Conservation (phyloP, 2,113 vertebrate genomes). For the Amphiprion percula region DNA sequence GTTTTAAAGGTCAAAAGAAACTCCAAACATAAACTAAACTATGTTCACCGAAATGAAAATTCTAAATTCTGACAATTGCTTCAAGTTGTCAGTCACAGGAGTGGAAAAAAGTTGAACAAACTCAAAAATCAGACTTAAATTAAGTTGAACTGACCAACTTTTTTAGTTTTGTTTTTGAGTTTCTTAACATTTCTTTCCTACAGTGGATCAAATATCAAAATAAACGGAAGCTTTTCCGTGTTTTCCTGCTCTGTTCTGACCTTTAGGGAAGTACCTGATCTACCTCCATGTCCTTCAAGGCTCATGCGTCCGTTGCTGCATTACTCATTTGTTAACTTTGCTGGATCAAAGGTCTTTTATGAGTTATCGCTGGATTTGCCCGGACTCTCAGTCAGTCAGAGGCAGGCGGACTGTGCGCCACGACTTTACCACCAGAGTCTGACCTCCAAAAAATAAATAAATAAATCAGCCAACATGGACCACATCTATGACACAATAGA, state of each 20-base stretch:
- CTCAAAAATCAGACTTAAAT: no score
- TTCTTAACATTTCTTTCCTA: no score
- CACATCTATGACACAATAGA: slow-evolving; percentile 48
- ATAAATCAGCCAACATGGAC: slow-evolving; percentile 60
- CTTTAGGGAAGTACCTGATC: not conserved
- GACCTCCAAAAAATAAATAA: no score
- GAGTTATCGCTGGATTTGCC: slow-evolving; percentile 70
- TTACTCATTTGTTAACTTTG: slow-evolving; percentile 62
- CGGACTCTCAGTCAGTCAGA: slow-evolving; percentile 56
- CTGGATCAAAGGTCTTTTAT: slow-evolving; percentile 83
- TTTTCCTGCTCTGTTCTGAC: no score
- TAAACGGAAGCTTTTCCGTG: not conserved
- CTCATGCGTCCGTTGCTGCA: not conserved
- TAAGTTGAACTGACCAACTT: no score
- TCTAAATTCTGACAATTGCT: not conserved
- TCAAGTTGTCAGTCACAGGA: not conserved
- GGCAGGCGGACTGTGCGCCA: slow-evolving; percentile 40
- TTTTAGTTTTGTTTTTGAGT: no score
- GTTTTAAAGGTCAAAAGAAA: no score
- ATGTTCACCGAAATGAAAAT: no score
- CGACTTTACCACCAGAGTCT: not conserved
- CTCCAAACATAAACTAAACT: no score
- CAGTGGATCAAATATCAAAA: no score
- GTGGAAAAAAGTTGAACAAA: not conserved
- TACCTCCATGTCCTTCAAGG: slow-evolving; percentile 41